Percentiles rank a stretch among this genome's conserved stretches.
phyloP scores from a whole-genome alignment of 2,888 invertebrate species.

The Ecliptopera silaceata region DNA sequence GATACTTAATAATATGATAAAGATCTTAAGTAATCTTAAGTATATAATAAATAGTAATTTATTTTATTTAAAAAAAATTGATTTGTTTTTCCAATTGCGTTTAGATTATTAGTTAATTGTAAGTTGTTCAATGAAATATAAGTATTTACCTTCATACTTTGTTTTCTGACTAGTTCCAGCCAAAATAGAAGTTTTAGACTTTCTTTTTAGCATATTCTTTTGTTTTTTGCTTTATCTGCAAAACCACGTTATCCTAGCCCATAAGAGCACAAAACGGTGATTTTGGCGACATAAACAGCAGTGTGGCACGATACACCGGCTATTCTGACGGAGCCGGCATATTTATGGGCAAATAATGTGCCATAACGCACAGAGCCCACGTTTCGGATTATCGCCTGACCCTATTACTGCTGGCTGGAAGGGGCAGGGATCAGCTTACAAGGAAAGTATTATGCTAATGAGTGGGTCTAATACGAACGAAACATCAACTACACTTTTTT shows the following conservation, averaged over 20 bases:
- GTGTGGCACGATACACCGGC: constrained; percentile 11
- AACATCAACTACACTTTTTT: not conserved
- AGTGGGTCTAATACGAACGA: constrained; percentile 8
- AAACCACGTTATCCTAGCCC: not conserved
- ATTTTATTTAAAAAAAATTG: too few species aligned
- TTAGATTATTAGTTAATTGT: too few species aligned
- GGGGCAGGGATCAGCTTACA: constrained; percentile 19
- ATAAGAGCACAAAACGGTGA: not conserved
- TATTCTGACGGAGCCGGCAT: constrained; percentile 18
- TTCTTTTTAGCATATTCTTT: not conserved
- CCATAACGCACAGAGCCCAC: constrained; percentile 25
- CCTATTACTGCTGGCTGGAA: constrained; percentile 20
- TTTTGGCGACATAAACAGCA: constrained; percentile 12
- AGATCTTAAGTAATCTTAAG: too few species aligned
- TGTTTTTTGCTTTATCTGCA: not conserved
- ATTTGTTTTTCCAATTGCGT: too few species aligned
- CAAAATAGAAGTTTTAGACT: too few species aligned
- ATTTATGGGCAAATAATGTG: constrained; percentile 28
- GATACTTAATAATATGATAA: too few species aligned
- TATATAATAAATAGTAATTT: too few species aligned
- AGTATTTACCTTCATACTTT: too few species aligned
- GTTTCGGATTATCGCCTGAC: constrained; percentile 21
- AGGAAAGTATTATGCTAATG: constrained; percentile 25
- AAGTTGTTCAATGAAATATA: too few species aligned
- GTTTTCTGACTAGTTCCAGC: too few species aligned